Percentiles rank a stretch among this genome's conserved stretches.
phyloP scores from a whole-genome alignment of 1,140 invertebrate species.

The Ephestia elutella region DNA sequence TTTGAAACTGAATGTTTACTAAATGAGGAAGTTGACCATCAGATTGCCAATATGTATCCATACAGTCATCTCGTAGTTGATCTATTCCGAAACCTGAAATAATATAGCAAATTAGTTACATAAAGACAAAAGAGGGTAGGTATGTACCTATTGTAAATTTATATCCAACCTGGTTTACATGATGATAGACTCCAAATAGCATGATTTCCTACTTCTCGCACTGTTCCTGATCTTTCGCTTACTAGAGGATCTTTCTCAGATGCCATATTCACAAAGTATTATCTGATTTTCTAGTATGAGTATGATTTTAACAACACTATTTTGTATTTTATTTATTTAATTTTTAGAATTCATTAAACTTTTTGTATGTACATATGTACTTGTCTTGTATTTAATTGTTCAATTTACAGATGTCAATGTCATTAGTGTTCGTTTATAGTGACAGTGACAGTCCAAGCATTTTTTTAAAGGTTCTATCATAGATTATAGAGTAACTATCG shows the following conservation, averaged over 20 bases:
- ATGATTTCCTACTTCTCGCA: slow-evolving; percentile 95
- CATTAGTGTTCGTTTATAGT: too few relatives aligned
- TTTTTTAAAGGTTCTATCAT: too few relatives aligned
- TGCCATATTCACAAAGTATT: slow-evolving; percentile 29
- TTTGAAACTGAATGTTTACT: slow-evolving; percentile 97
- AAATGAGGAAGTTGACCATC: slow-evolving; percentile 98
- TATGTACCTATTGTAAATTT: not conserved
- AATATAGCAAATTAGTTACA: slow-evolving; percentile 9
- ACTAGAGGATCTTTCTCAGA: slow-evolving; percentile 79
- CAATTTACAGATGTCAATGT: too few relatives aligned
- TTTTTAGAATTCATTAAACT: too few relatives aligned
- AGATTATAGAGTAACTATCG: too few relatives aligned
- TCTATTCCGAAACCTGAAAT: slow-evolving; percentile 95
- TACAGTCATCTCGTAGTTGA: slow-evolving; percentile 94
- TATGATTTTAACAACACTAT: too few relatives aligned
- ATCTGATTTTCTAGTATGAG: slow-evolving; percentile 5
- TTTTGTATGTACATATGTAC: too few relatives aligned
- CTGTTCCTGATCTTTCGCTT: slow-evolving; percentile 83
- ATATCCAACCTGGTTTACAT: slow-evolving; percentile 91
- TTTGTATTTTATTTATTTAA: too few relatives aligned
- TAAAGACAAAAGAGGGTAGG: not conserved
- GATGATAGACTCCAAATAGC: slow-evolving; percentile 99
- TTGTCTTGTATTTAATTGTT: too few relatives aligned
- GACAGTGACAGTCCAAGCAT: too few relatives aligned
- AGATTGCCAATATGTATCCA: slow-evolving; percentile 99